Conservation (phyloP, 2,888 invertebrate species). For the Ennomos erosarius region DNA sequence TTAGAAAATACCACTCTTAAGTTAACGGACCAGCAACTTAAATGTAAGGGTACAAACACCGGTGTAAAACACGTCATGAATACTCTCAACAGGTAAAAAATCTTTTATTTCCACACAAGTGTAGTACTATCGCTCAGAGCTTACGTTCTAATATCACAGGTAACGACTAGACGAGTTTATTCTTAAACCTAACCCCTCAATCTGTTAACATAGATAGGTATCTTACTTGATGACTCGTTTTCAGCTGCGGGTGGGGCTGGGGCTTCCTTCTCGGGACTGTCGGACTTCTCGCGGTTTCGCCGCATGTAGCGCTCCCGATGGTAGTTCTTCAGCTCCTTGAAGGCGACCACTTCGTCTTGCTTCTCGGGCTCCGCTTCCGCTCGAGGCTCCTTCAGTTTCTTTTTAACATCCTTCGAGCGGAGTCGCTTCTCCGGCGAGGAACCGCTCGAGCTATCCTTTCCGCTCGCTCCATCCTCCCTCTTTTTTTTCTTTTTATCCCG, state of each 20-base stretch:
- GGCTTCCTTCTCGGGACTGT: slow-evolving; percentile 78
- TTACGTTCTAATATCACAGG: slow-evolving; percentile 73
- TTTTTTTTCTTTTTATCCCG: slow-evolving; percentile 52
- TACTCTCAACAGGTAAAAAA: slow-evolving; percentile 76
- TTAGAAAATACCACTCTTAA: slow-evolving; percentile 3
- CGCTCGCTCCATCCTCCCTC: slow-evolving; percentile 35
- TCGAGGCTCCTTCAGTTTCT: slow-evolving; percentile 36
- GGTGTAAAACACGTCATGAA: slow-evolving; percentile 68
- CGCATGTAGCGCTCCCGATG: slow-evolving; percentile 87
- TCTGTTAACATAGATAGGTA: slow-evolving; percentile 57
- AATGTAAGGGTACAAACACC: slow-evolving; percentile 66
- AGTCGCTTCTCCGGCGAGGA: slow-evolving; percentile 59
- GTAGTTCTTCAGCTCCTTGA: slow-evolving; percentile 85
- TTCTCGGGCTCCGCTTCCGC: slow-evolving; percentile 37
- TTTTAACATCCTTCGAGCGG: slow-evolving; percentile 23
- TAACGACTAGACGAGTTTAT: slow-evolving; percentile 32
- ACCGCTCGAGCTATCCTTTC: slow-evolving; percentile 42
- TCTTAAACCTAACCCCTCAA: slow-evolving; percentile 22
- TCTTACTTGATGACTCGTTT: slow-evolving; percentile 80
- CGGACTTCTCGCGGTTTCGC: slow-evolving; percentile 86
- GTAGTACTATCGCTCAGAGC: slow-evolving; percentile 46
- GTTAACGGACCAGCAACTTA: slow-evolving; percentile 36
- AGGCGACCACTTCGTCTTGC: slow-evolving; percentile 62
- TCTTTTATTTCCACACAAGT: slow-evolving; percentile 76
- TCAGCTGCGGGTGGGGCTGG: slow-evolving; percentile 45